Evolutionary conservation across 2,888 invertebrate genomes (phyloP).

Genomic region (Mycalesis mineus): DNA sequence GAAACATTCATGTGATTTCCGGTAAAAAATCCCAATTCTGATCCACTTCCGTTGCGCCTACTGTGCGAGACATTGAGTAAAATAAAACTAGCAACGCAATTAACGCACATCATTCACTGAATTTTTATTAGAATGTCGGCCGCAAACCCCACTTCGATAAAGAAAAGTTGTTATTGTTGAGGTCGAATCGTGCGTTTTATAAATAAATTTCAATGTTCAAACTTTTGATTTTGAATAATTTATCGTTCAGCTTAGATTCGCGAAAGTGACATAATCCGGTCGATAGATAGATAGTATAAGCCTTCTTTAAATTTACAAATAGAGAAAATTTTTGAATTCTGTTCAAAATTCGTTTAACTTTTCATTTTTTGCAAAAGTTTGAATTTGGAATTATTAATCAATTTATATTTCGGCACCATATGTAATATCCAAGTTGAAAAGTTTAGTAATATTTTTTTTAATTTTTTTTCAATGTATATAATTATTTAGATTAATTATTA

Average conservation of each 20-base stretch:
- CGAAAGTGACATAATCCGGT: background rate
- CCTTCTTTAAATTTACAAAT: too few species aligned
- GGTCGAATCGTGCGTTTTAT: conserved; percentile 41
- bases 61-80: background rate
- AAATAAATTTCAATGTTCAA: conserved; percentile 35
- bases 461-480: too few species aligned
- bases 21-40: background rate
- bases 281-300: too few species aligned
- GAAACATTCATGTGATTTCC: too few species aligned
- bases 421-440: too few species aligned
- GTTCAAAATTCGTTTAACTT: too few species aligned
- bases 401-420: too few species aligned
- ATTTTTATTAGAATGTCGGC: conserved; percentile 44
- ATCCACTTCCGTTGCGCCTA: background rate
- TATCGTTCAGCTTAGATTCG: conserved; percentile 5
- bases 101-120: conserved; percentile 4
- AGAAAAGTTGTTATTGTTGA: conserved; percentile 54
- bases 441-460: too few species aligned
- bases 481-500: too few species aligned
- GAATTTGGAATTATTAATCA: too few species aligned
- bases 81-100: conserved; percentile 9
- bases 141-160: conserved; percentile 41
- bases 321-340: too few species aligned
- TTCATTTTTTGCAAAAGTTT: too few species aligned
- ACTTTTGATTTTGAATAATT: conserved; percentile 11